These are phyloP conservation scores for Callosobruchus maculatus DNA, from an alignment of 2,888 invertebrate species.

Conservation along the genomic window DNA sequence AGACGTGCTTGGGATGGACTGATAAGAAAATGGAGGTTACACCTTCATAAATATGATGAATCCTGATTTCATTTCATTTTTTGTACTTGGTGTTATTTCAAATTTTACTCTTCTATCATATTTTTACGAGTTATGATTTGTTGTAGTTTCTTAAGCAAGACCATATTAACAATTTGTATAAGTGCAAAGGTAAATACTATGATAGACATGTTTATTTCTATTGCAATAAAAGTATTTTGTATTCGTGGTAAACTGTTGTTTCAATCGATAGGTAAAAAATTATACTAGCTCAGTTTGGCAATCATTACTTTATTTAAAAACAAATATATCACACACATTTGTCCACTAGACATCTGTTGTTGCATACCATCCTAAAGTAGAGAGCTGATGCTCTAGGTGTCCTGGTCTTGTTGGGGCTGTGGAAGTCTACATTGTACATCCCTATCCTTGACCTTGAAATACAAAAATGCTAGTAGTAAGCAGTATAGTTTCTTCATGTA, in stretches of 20 bases:
- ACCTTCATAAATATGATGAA: constrained; percentile 74
- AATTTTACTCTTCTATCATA: neutral
- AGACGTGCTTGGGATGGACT: constrained; percentile 90
- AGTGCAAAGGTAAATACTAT: neutral
- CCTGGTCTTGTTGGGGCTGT: constrained; percentile 55
- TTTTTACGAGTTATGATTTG: too few relatives aligned
- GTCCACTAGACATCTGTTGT: neutral
- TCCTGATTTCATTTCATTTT: neutral
- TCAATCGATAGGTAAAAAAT: neutral
- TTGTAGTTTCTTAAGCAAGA: neutral
- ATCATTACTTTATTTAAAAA: neutral
- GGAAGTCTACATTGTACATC: constrained; percentile 63
- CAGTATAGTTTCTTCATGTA: too few relatives aligned
- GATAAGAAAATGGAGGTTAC: constrained; percentile 81
- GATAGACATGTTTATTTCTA: neutral
- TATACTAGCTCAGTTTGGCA: too few relatives aligned
- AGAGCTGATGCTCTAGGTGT: constrained; percentile 30
- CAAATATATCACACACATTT: neutral
- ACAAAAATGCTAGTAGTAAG: neutral
- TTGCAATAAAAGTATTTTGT: neutral
- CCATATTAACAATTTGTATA: neutral
- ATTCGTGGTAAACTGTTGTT: neutral
- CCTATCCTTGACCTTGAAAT: constrained; percentile 62
- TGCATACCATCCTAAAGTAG: neutral
- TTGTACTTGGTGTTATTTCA: neutral